A percentile compares a stretch with the other conserved stretches of the same genome.
Evolutionary conservation across 2,888 invertebrate genomes (phyloP).

Genomic region (Drosophila bunnanda): DNA sequence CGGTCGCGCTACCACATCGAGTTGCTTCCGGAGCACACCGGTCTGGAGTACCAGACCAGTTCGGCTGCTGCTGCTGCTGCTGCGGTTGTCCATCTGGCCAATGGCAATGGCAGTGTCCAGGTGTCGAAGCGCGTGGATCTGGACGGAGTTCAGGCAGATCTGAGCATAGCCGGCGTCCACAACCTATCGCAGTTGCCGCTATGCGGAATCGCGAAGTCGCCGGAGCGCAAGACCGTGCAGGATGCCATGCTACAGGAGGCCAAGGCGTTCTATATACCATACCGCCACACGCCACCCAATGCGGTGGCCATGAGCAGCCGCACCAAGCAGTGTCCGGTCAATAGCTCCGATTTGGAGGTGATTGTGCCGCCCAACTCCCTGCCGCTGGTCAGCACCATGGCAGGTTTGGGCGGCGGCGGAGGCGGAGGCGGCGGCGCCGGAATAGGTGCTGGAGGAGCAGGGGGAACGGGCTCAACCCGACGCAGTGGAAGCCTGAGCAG

Average conservation of each 20-base stretch:
- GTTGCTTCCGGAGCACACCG: constrained; percentile 68
- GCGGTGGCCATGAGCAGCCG: constrained; percentile 57
- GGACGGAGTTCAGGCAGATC: constrained; percentile 47
- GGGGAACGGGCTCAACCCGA: constrained; percentile 50
- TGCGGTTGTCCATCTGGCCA: constrained; percentile 68
- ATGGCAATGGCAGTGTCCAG: constrained; percentile 74
- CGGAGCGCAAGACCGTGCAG: constrained; percentile 64
- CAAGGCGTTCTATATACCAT: constrained; percentile 80
- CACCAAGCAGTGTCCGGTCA: constrained; percentile 81
- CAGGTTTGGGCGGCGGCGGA: constrained; percentile 50
- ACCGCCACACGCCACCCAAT: constrained; percentile 74
- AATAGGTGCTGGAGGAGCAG: constrained; percentile 37
- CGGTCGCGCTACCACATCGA: constrained; percentile 77
- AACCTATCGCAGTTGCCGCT: constrained; percentile 79
- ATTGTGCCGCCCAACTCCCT: constrained; percentile 74
- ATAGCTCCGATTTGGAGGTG: constrained; percentile 60
- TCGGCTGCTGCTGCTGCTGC: constrained; percentile 52
- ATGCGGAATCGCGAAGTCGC: constrained; percentile 66
- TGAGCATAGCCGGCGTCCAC: constrained; percentile 73
- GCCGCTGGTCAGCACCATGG: constrained; percentile 65
- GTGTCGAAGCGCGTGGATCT: constrained; percentile 53
- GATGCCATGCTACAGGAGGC: constrained; percentile 66
- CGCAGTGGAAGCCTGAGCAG: constrained; percentile 80
- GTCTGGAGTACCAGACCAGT: constrained; percentile 75
- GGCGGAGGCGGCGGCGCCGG: constrained; percentile 27